Conservation (phyloP, 2,113 vertebrate genomes). For the Pseudopipra pipra region DNA sequence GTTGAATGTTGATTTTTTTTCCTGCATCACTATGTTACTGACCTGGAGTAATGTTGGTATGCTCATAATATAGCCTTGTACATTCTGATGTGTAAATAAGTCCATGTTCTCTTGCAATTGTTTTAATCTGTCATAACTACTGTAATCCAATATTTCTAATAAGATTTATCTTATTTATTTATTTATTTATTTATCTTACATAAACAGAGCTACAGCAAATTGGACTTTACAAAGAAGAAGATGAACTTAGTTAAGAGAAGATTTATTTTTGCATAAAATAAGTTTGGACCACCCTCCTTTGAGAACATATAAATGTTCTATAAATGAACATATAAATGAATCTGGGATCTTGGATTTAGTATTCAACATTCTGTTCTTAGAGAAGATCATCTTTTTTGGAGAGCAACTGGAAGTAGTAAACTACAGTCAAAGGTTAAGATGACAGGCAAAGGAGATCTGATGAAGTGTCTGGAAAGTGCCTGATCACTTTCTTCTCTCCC, state of each 20-base stretch:
- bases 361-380: neutral
- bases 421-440: neutral
- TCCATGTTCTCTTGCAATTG: neutral
- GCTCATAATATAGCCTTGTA: neutral
- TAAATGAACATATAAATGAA: neutral
- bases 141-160: conserved; percentile 1
- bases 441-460: fast-evolving
- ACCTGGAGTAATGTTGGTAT: neutral
- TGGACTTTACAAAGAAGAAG: neutral
- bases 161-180: conserved; percentile 1
- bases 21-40: neutral
- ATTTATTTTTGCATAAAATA: neutral
- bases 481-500: neutral
- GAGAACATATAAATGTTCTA: neutral
- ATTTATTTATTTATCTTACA: neutral
- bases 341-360: neutral
- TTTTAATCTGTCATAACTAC: neutral
- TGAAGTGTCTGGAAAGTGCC: neutral
- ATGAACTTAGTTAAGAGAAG: neutral
- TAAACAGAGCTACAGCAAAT: neutral
- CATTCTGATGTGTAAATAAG: neutral
- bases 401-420: neutral
- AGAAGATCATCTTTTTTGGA: neutral
- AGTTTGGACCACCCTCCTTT: neutral
- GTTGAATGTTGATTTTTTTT: neutral